Percentiles rank a stretch among this genome's conserved stretches.
Evolutionary conservation across 2,888 invertebrate species (phyloP).

Genomic region (Galerucella nymphaeae): DNA sequence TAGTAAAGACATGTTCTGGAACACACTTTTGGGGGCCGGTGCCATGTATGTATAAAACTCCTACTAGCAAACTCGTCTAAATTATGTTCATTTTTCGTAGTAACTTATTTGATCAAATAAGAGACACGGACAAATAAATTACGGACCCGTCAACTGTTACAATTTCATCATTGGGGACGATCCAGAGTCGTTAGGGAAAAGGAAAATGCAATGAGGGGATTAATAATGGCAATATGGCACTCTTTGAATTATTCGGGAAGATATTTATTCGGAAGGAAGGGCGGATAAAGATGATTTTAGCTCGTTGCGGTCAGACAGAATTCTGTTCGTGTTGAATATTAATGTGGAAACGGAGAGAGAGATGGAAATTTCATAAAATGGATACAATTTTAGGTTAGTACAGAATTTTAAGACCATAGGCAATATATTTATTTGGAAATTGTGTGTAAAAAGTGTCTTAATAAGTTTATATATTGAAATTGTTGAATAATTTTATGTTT

Average conservation of each 20-base stretch:
- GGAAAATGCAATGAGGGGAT: constrained; percentile 35
- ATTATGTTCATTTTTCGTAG: neutral
- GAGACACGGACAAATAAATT: neutral
- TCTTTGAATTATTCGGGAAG: constrained; percentile 31
- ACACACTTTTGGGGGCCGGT: too few species aligned
- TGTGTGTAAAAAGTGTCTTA: too few species aligned
- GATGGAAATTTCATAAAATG: too few species aligned
- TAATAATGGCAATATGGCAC: constrained; percentile 38
- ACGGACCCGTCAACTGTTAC: constrained; percentile 20
- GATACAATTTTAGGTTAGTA: too few species aligned
- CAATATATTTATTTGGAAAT: too few species aligned
- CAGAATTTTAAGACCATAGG: too few species aligned
- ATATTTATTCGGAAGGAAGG: constrained; percentile 24
- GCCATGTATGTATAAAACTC: too few species aligned
- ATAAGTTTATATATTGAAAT: too few species aligned
- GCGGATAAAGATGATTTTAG: constrained; percentile 11
- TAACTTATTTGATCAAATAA: constrained; percentile 21
- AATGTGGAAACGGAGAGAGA: neutral
- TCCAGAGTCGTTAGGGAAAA: constrained; percentile 15
- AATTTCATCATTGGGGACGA: constrained; percentile 28
- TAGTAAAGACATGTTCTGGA: too few species aligned
- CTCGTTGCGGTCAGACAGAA: neutral
- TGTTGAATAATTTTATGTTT: too few species aligned
- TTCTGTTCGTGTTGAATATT: neutral
- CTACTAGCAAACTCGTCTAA: neutral